Conservation (phyloP, 2,888 invertebrate genomes). For the Hypena proboscidalis region DNA sequence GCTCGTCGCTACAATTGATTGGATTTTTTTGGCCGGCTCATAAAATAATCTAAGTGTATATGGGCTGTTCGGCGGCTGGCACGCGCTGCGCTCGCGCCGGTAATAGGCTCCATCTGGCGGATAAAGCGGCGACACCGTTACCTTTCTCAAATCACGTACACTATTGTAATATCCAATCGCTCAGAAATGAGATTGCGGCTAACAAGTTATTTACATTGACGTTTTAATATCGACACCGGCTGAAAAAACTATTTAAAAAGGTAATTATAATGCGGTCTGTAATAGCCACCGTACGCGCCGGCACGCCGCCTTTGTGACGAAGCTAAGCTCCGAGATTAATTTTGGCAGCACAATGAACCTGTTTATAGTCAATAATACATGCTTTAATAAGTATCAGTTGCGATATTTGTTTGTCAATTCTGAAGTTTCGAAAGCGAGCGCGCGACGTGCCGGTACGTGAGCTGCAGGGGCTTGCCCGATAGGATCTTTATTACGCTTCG, state of each 20-base stretch:
- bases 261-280: conserved; percentile 82
- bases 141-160: conserved; percentile 85
- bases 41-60: conserved; percentile 61
- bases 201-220: conserved; percentile 86
- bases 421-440: conserved; percentile 70
- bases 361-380: conserved; percentile 77
- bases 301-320: conserved; percentile 77
- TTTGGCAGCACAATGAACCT: conserved; percentile 80
- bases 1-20: conserved; percentile 40
- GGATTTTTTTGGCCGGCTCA: conserved; percentile 58
- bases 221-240: conserved; percentile 81
- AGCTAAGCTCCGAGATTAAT: conserved; percentile 83
- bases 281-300: conserved; percentile 79
- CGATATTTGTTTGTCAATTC: conserved; percentile 79
- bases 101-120: conserved; percentile 80
- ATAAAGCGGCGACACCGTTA: conserved; percentile 84
- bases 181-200: conserved; percentile 85
- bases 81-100: conserved; percentile 65
- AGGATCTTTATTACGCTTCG: conserved; percentile 72
- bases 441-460: conserved; percentile 44
- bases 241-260: conserved; percentile 84
- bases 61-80: conserved; percentile 42
- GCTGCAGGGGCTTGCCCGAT: conserved; percentile 67
- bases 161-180: conserved; percentile 85
- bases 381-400: conserved; percentile 76